phyloP scores from a whole-genome alignment of 2,888 invertebrate genomes.

The Meta bourneti region DNA sequence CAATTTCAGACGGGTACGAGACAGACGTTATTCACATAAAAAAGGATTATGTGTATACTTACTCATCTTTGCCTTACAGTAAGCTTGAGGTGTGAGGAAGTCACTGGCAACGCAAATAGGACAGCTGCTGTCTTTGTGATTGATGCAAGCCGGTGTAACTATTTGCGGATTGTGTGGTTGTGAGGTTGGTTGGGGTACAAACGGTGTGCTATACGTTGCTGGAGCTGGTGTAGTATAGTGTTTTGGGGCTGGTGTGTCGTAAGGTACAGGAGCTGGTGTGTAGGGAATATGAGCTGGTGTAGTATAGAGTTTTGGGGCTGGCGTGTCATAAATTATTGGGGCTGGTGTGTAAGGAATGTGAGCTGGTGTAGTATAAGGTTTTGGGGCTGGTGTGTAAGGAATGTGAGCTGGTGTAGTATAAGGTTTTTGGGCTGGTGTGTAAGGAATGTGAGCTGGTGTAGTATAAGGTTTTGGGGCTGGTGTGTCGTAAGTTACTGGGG shows the following conservation, averaged over 20 bases:
- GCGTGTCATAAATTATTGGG: background rate
- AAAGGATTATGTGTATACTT: background rate
- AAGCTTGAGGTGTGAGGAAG: background rate
- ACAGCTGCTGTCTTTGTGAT: background rate
- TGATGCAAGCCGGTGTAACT: background rate
- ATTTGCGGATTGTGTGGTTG: background rate
- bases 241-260: background rate
- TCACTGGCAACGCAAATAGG: background rate
- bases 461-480: background rate
- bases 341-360: background rate
- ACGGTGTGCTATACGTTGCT: background rate
- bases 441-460: background rate
- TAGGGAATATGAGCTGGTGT: background rate
- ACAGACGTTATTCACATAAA: no score
- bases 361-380: background rate
- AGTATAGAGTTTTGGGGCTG: background rate
- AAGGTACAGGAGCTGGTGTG: background rate
- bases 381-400: background rate
- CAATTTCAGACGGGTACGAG: no score
- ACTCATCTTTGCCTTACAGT: background rate
- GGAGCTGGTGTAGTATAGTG: background rate
- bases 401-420: background rate
- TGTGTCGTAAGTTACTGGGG: background rate
- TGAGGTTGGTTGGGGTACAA: background rate
- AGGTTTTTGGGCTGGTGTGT: no score